Evolutionary conservation across 1,140 invertebrate species (phyloP).

Genomic region (Cataglyphis hispanica): DNA sequence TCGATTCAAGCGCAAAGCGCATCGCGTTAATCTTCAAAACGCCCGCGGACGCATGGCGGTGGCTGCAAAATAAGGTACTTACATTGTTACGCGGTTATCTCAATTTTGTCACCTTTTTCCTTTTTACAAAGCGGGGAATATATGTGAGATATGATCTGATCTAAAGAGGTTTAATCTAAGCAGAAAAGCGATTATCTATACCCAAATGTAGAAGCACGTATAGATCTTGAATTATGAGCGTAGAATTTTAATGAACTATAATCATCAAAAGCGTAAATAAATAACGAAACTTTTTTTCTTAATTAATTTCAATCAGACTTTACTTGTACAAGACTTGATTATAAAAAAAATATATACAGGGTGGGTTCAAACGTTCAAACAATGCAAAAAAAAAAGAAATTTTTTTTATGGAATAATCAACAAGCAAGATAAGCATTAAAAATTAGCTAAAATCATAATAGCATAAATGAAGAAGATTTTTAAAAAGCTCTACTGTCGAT

Average conservation of each 20-base stretch:
- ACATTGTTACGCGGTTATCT: constrained; percentile 29
- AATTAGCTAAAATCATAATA: too few species aligned
- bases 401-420: too few species aligned
- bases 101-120: constrained; percentile 37
- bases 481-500: too few species aligned
- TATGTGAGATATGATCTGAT: background rate
- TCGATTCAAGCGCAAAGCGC: constrained; percentile 19
- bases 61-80: constrained; percentile 8
- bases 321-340: too few species aligned
- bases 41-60: background rate
- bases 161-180: constrained; percentile 4
- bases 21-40: constrained; percentile 34
- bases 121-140: background rate
- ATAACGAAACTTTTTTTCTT: background rate
- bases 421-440: too few species aligned
- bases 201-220: background rate
- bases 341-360: too few species aligned
- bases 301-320: background rate
- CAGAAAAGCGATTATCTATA: background rate
- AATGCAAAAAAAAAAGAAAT: too few species aligned
- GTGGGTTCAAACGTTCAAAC: too few species aligned
- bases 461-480: too few species aligned
- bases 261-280: background rate
- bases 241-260: background rate
- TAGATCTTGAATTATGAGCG: background rate